A percentile compares a stretch with the other conserved stretches of the same genome.
Evolutionary conservation across 1,140 invertebrate genomes (phyloP).

Genomic region (Pachyrhynchus sulphureomaculatus): DNA sequence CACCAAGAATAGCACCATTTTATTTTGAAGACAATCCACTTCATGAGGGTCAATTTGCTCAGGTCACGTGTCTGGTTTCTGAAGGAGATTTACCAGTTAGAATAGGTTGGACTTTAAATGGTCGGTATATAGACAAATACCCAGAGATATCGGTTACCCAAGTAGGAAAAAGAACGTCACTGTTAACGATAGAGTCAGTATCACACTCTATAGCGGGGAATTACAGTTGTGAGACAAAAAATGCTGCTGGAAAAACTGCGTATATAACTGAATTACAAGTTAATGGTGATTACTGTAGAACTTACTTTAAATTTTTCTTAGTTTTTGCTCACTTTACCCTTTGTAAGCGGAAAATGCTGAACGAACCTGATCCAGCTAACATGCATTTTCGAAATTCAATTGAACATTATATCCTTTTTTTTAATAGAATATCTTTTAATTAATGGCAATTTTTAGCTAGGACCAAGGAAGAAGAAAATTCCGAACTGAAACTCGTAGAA

Average conservation of each 20-base stretch:
- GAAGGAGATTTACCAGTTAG: conserved; percentile 69
- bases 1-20: conserved; percentile 69
- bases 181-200: conserved; percentile 71
- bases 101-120: conserved; percentile 67
- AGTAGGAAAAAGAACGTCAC: conserved; percentile 49
- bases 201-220: conserved; percentile 72
- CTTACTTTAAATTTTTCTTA: conserved; percentile 30
- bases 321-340: conserved; percentile 18
- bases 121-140: conserved; percentile 53
- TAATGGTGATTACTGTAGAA: conserved; percentile 55
- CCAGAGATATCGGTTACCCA: conserved; percentile 55
- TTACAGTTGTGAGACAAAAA: conserved; percentile 76
- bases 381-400: no score
- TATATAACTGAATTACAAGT: conserved; percentile 68
- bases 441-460: no score
- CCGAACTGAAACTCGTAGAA: no score
- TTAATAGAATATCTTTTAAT: no score
- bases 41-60: conserved; percentile 71
- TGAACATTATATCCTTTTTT: no score
- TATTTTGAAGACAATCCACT: conserved; percentile 66
- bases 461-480: no score
- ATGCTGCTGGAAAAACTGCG: conserved; percentile 69
- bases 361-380: no score
- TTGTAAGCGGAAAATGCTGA: not conserved
- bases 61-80: conserved; percentile 70